These are phyloP conservation scores for Oryzias sinensis DNA, from an alignment of 2,797 vertebrate genomes.

Conservation along the genomic window DNA sequence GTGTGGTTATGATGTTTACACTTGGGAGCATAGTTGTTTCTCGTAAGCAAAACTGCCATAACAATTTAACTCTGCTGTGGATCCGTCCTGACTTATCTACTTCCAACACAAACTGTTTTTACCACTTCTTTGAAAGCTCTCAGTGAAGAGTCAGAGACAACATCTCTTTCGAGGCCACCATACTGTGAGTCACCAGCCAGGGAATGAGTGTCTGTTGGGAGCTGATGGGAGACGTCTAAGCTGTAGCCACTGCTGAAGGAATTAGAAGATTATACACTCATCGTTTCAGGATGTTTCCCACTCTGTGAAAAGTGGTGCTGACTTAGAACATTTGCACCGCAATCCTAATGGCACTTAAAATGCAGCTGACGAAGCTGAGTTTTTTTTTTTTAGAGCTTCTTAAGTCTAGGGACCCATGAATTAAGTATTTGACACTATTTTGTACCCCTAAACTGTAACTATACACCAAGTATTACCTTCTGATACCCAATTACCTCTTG, in stretches of 20 bases:
- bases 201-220: slow-evolving; percentile 77
- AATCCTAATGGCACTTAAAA: slow-evolving; percentile 80
- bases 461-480: slow-evolving; percentile 64
- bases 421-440: slow-evolving; percentile 64
- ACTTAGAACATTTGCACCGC: slow-evolving; percentile 79
- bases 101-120: slow-evolving; percentile 68
- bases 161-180: slow-evolving; percentile 75
- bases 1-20: slow-evolving; percentile 58
- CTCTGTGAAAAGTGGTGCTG: slow-evolving; percentile 80
- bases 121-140: slow-evolving; percentile 70
- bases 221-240: slow-evolving; percentile 81
- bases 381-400: slow-evolving; percentile 69
- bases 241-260: slow-evolving; percentile 78
- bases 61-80: slow-evolving; percentile 64
- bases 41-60: slow-evolving; percentile 66
- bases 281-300: slow-evolving; percentile 81
- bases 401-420: slow-evolving; percentile 72
- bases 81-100: slow-evolving; percentile 70
- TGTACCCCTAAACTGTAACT: slow-evolving; percentile 61
- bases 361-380: slow-evolving; percentile 81
- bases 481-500: slow-evolving; percentile 36
- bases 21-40: slow-evolving; percentile 50
- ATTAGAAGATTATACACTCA: slow-evolving; percentile 87
- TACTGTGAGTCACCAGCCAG: slow-evolving; percentile 74
- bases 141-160: slow-evolving; percentile 68